phyloP scores from a whole-genome alignment of 1,140 invertebrate species.

The Penaeus japonicus region DNA sequence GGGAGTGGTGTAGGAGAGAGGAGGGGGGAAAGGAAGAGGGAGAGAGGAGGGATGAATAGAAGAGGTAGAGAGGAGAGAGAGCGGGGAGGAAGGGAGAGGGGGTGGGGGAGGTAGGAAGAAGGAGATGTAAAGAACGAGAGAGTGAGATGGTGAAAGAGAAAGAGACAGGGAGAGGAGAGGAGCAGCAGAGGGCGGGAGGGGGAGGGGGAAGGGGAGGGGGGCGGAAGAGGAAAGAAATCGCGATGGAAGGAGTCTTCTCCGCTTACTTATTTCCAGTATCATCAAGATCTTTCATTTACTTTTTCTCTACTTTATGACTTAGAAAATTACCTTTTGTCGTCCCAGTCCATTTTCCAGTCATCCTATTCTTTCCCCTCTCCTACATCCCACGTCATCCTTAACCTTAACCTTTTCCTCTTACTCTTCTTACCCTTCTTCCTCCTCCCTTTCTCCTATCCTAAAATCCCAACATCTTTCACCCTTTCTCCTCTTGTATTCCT shows the following conservation, averaged over 20 bases:
- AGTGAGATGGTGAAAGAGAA: neutral
- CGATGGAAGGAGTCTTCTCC: neutral
- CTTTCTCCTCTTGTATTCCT: too few species aligned
- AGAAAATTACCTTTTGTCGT: too few species aligned
- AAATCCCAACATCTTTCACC: too few species aligned
- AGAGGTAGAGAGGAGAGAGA: neutral
- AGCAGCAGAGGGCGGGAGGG: neutral
- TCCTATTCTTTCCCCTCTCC: too few species aligned
- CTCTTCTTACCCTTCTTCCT: too few species aligned
- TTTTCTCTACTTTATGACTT: too few species aligned
- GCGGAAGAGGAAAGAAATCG: neutral
- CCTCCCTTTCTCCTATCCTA: too few species aligned
- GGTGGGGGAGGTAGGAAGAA: neutral
- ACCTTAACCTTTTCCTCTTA: too few species aligned
- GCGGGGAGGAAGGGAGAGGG: neutral
- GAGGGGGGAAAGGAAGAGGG: neutral
- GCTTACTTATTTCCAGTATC: too few species aligned
- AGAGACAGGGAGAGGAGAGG: neutral
- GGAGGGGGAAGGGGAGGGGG: neutral
- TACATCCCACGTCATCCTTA: too few species aligned
- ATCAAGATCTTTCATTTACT: too few species aligned
- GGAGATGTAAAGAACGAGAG: neutral
- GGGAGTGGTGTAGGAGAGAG: neutral
- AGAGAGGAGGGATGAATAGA: neutral
- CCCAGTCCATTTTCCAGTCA: too few species aligned